Conservation (phyloP, 1,140 invertebrate genomes). For the Drosophila lacteicornis region DNA sequence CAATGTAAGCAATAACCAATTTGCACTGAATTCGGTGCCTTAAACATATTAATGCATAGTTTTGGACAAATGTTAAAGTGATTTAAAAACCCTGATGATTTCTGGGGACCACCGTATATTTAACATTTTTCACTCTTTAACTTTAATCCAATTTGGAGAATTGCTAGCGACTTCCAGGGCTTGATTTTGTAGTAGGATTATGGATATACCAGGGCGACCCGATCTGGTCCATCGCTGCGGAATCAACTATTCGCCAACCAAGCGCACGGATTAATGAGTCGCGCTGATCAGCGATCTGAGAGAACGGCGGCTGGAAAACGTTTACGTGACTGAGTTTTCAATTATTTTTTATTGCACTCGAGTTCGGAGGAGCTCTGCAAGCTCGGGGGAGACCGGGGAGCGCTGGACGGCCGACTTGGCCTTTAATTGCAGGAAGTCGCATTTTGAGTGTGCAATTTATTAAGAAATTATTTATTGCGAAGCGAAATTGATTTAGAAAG, state of each 20-base stretch:
- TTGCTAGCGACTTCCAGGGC: not conserved
- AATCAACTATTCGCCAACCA: slow-evolving; percentile 3
- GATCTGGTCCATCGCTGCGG: slow-evolving; percentile 24
- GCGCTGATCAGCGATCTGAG: slow-evolving; percentile 61
- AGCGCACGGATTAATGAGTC: slow-evolving; percentile 72
- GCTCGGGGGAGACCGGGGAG: not conserved
- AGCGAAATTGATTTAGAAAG: slow-evolving; percentile 76
- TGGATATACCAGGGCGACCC: not conserved
- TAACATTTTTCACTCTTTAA: no score
- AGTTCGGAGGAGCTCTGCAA: slow-evolving; percentile 8
- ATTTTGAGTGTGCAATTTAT: slow-evolving; percentile 78
- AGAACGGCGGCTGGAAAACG: slow-evolving; percentile 70
- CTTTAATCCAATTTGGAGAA: not conserved
- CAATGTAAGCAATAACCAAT: no score
- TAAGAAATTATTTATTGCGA: slow-evolving; percentile 79
- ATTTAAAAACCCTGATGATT: no score
- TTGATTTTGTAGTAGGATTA: no score
- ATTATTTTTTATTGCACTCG: slow-evolving; percentile 77
- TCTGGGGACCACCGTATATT: no score
- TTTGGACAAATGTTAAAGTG: no score
- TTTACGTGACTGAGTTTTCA: slow-evolving; percentile 81
- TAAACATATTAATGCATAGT: no score
- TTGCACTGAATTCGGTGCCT: no score
- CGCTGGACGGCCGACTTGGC: slow-evolving; percentile 18
- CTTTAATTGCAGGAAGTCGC: slow-evolving; percentile 80